phyloP scores from a whole-genome alignment of 1,140 invertebrate genomes.

The Littorina saxatilis region DNA sequence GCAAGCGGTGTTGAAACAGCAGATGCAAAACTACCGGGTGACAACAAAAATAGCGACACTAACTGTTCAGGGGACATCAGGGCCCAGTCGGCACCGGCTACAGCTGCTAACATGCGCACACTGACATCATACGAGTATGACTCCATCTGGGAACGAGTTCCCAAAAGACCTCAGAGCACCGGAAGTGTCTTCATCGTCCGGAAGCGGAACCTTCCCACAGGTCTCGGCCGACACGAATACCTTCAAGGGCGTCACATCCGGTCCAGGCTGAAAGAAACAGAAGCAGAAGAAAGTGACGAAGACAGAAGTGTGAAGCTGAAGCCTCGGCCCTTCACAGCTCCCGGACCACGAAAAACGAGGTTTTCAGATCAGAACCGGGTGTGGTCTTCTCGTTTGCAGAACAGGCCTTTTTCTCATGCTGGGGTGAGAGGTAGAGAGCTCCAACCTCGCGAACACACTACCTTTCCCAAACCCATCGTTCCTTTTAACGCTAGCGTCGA shows the following conservation, averaged over 20 bases:
- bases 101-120: neutral
- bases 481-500: neutral
- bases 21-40: neutral
- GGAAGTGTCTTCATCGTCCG: constrained; percentile 35
- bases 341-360: neutral
- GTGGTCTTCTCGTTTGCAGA: neutral
- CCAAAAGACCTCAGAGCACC: constrained; percentile 33
- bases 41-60: too few species aligned
- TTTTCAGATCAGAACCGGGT: neutral
- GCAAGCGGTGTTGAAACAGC: neutral
- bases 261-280: neutral
- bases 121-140: constrained; percentile 29
- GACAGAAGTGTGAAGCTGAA: neutral
- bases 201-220: neutral
- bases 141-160: constrained; percentile 8
- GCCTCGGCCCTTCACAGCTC: constrained; percentile 22
- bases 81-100: too few species aligned
- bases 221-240: constrained; percentile 29
- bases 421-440: neutral
- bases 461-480: neutral
- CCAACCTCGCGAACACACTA: neutral
- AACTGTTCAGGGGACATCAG: too few species aligned
- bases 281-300: neutral
- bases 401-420: neutral
- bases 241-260: constrained; percentile 23